phyloP scores from a whole-genome alignment of 1,140 invertebrate genomes.

The Asbolus verrucosus region DNA sequence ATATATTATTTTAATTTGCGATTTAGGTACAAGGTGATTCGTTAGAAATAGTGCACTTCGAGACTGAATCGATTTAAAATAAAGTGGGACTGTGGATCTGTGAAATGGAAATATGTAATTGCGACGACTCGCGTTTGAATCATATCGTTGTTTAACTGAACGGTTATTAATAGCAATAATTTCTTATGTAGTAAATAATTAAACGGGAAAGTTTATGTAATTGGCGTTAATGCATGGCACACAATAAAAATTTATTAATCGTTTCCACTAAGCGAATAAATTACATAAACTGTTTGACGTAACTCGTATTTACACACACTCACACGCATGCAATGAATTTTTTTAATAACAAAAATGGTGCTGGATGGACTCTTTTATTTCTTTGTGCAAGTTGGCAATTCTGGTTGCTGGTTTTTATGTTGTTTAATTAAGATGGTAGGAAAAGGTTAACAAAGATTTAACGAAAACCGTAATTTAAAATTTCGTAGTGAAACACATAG shows the following conservation, averaged over 20 bases:
- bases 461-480: too few relatives aligned
- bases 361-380: too few relatives aligned
- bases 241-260: conserved; percentile 38
- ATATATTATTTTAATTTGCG: conserved; percentile 17
- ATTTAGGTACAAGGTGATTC: conserved; percentile 2
- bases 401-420: too few relatives aligned
- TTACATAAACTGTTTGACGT: conserved; percentile 31
- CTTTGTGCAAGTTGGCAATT: neutral
- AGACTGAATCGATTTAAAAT: too few relatives aligned
- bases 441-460: too few relatives aligned
- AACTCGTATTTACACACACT: conserved; percentile 4
- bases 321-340: neutral
- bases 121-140: too few relatives aligned
- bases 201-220: conserved; percentile 22
- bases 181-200: conserved; percentile 26
- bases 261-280: conserved; percentile 31
- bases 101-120: too few relatives aligned
- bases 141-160: too few relatives aligned
- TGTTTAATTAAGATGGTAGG: too few relatives aligned
- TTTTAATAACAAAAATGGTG: neutral
- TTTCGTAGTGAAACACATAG: too few relatives aligned
- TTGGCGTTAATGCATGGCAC: conserved; percentile 22
- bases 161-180: conserved; percentile 17
- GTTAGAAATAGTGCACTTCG: too few relatives aligned
- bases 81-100: too few relatives aligned